Percentiles rank a stretch among this genome's conserved stretches.
Conservation (phyloP, 2,888 invertebrate genomes). For the Mylabris sibirica region DNA sequence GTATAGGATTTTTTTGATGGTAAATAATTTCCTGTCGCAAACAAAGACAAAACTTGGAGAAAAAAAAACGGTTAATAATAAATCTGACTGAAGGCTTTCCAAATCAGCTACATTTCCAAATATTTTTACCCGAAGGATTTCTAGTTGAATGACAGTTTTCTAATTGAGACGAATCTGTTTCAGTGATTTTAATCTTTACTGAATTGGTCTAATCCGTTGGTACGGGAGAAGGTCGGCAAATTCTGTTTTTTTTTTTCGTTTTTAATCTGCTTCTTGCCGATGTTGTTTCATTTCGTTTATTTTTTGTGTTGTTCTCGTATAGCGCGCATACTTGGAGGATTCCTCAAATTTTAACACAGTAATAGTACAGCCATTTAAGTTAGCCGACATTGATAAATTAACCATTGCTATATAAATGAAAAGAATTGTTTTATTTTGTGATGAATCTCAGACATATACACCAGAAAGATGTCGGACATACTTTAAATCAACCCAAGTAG, state of each 20-base stretch:
- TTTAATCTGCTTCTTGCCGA: too few relatives aligned
- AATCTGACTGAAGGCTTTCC: background rate
- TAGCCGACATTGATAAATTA: slow-evolving; percentile 30
- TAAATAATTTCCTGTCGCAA: background rate
- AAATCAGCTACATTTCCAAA: background rate
- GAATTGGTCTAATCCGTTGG: slow-evolving; percentile 6
- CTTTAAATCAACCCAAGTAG: slow-evolving; percentile 39
- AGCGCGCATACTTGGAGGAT: background rate
- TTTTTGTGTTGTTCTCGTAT: too few relatives aligned
- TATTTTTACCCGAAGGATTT: background rate
- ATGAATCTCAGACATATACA: slow-evolving; percentile 23
- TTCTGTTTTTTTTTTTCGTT: background rate
- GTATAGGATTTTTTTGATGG: background rate
- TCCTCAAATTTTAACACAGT: slow-evolving; percentile 25
- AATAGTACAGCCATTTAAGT: slow-evolving; percentile 11
- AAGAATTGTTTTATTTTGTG: slow-evolving; percentile 32
- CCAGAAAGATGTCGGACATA: slow-evolving; percentile 31
- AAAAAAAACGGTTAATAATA: background rate
- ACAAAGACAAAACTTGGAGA: background rate
- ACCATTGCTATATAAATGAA: slow-evolving; percentile 19
- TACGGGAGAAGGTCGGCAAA: background rate
- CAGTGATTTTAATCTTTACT: background rate
- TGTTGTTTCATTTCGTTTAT: background rate
- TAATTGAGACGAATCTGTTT: slow-evolving; percentile 6
- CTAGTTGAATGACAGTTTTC: slow-evolving; percentile 2